Evolutionary conservation across 1,140 invertebrate genomes (phyloP), one percentile per base, ranked within the genome.

Genomic region (Drosophila orosa): DNA sequence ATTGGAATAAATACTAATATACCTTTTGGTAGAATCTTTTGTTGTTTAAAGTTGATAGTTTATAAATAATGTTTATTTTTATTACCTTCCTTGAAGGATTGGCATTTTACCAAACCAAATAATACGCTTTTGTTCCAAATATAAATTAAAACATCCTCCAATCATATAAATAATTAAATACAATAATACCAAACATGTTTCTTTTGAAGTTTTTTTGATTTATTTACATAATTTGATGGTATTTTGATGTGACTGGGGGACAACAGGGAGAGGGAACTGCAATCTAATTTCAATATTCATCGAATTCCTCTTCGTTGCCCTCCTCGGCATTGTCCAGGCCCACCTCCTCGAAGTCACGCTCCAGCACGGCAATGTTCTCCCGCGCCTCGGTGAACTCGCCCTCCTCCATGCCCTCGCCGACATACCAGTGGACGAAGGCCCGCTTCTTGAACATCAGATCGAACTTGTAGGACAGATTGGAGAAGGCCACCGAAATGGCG

Each of bases 391-490:
- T 93, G 89, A 96, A 96, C 87, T 96, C 95, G 40, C 95, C 95
- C 92, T 96, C 95, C 87, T 96, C 95, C 95, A 96, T 95, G 72
- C 95, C 95, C 85, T 95, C 95, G 5, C 95, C 95, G 5, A 95
- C 95, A 76, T 95, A 96, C 95, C 95, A 96, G 84, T 96, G 95
- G 37, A 96, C 95, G 77, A 96, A 96, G 17, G 96, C 96, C 17
- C 96, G 92, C 91, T 97, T 97, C 55, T 94, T 94, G 92, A 95
- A 96, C 96, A 96, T 96, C 67, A 96, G 92, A 91, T 96, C 96
- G 86, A 96, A 97, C 92, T 97, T 97, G 91, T 96, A 94, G 89
- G 96, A 94, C 17, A 96, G 92, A 69, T 95, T 94, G 48, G 93
- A 94, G 94, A 95, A 96, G 22, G 95, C 95, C 87, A 96, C 95